Percentiles rank a stretch among this genome's conserved stretches.
Evolutionary conservation across 2,797 vertebrate species (phyloP).

Genomic region (Chrysocyon brachyurus): DNA sequence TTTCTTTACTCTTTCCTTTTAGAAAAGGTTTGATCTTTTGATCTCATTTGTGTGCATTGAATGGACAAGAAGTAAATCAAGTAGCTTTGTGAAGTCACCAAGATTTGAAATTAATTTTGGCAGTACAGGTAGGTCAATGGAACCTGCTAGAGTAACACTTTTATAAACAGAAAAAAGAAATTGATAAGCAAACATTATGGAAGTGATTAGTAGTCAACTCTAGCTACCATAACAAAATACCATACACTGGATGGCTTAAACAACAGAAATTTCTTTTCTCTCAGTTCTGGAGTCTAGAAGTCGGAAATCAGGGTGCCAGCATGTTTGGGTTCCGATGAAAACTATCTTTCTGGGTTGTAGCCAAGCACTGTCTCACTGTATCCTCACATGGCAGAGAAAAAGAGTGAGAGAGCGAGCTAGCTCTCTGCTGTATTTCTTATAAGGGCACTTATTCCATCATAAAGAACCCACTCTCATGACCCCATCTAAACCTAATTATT

Average conservation of each 20-base stretch:
- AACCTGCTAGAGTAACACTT: not conserved
- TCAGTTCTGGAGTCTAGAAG: not conserved
- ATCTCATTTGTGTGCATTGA: not conserved
- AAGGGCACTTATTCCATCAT: not conserved
- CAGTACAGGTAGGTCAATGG: not conserved
- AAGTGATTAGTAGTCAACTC: not conserved
- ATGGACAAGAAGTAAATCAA: not conserved
- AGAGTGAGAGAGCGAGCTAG: rapidly evolving
- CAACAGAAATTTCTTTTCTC: not conserved
- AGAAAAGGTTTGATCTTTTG: not conserved
- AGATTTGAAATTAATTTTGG: not conserved
- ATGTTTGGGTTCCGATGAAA: not conserved
- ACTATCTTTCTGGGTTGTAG: not conserved
- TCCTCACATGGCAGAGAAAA: not conserved
- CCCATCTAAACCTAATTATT: not conserved
- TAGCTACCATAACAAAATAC: not conserved
- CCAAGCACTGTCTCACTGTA: not conserved
- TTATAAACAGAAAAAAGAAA: not conserved
- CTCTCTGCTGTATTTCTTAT: not conserved
- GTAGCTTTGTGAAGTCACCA: not conserved
- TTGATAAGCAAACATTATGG: not conserved
- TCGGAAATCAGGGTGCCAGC: not conserved
- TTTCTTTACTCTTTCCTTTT: not conserved
- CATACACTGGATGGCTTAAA: not conserved
- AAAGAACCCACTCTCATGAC: not conserved